Evolutionary conservation across 2,888 invertebrate species (phyloP).

Genomic region (Sphaeridia pumilis): DNA sequence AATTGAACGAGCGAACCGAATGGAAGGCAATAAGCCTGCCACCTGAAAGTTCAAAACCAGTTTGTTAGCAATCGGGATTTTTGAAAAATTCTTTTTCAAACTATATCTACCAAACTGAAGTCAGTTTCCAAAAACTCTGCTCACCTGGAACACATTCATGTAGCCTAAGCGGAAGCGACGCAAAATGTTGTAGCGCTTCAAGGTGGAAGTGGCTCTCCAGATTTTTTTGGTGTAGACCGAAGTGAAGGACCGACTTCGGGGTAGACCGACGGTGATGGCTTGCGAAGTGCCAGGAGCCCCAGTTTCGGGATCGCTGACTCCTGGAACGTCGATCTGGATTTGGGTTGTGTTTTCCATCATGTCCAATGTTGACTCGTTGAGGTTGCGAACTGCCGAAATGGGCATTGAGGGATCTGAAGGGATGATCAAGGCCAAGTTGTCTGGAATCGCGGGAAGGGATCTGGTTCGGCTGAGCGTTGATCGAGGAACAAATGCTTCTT

Average conservation of each 20-base stretch:
- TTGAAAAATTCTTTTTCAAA: not conserved
- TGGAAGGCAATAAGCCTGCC: conserved; percentile 35
- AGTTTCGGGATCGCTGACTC: conserved; percentile 8
- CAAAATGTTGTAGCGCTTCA: conserved; percentile 28
- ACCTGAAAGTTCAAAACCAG: conserved; percentile 22
- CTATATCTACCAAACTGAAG: too few species aligned
- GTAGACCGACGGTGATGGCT: conserved; percentile 5
- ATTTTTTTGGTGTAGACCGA: conserved; percentile 25
- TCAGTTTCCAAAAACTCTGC: too few species aligned
- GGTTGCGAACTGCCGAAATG: conserved; percentile 22
- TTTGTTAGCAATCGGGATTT: not conserved
- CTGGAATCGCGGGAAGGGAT: conserved; percentile 31
- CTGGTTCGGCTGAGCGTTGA: conserved; percentile 22
- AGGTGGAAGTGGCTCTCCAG: conserved; percentile 18
- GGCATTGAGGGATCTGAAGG: conserved; percentile 25
- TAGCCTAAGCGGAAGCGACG: conserved; percentile 32
- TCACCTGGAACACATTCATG: conserved; percentile 35
- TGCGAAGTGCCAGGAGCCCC: not conserved
- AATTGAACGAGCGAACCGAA: conserved; percentile 35
- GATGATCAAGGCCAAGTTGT: conserved; percentile 26
- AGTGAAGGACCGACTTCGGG: conserved; percentile 30
- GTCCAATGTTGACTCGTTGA: conserved; percentile 22
- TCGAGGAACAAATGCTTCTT: not conserved
- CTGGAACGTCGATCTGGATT: conserved; percentile 20
- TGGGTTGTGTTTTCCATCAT: conserved; percentile 20